Base-by-base conservation (phyloP, 2,113 vertebrate species). In the Hemiprocne comata region DNA sequence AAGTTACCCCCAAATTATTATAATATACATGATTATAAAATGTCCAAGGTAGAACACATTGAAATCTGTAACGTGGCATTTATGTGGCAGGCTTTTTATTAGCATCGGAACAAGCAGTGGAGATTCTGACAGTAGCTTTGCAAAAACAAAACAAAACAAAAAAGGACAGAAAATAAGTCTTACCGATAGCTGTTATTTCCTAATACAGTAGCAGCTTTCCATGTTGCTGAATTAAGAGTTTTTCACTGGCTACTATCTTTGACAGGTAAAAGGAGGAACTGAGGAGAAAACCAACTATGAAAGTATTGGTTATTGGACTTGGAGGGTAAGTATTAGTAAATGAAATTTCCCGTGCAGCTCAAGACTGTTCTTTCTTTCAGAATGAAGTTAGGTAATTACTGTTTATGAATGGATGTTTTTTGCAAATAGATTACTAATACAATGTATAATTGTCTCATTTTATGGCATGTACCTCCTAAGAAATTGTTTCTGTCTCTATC, bases 291-390 rank as follows among this genome's bases (percentile, higher is more conserved):
- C 60, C 66, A 96, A 94, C 87, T 31, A 99, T 99, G 99, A 98
- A 98, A 97, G 97, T 94, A 19, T 80, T 99, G 40, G 93, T 99
- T 90, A 94, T 99, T 80, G 99, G 99, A 97, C 98, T 99, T 80
- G 98, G 99, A 44, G 99, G 99, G 99, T 99, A 94, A 99, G 99
- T 98, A 71, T 65, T 13, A 86, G 24, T 38, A 58, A 70, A 58
- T 76, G 54, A 29, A 58, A 87, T 80, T 96, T 81, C 17, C 42
- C 70, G 23, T 57, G 36, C 25, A 67, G 23, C 13, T 82, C 53
- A 71, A 75, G 17, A 66, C 29, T 67, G 16, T 28, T 33, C 15
- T 75, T 86, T 19, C 48, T 79, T 53, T 82, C 33, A 67, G 34
- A 85, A 85, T 69, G 2, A 71, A 31, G 11, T 77, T 11, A 44